Evolutionary conservation across 2,888 invertebrate species (phyloP).

Genomic region (Brenthis daphne): DNA sequence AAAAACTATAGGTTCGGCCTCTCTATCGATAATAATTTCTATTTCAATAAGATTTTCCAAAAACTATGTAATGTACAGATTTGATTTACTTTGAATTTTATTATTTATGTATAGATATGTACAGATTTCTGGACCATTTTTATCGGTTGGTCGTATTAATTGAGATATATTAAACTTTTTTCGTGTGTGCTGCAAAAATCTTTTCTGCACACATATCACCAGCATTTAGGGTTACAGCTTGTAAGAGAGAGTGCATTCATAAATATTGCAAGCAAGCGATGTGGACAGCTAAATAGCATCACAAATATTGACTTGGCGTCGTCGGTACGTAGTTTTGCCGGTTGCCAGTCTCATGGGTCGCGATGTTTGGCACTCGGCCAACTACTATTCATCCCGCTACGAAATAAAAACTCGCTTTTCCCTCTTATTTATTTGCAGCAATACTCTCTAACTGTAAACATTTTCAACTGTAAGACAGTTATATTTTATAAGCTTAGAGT

Average conservation of each 20-base stretch:
- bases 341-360: conserved; percentile 42
- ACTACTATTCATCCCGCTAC: conserved; percentile 29
- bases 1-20: too few species aligned
- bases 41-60: too few species aligned
- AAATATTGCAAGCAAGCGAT: conserved; percentile 46
- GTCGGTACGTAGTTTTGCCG: conserved; percentile 50
- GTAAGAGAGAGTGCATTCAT: conserved; percentile 13
- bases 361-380: conserved; percentile 46
- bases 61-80: too few species aligned
- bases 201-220: not conserved
- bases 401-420: conserved; percentile 23
- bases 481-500: not conserved
- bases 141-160: too few species aligned
- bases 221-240: not conserved
- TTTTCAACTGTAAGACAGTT: conserved; percentile 5
- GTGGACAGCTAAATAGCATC: conserved; percentile 39
- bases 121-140: too few species aligned
- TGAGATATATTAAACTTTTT: too few species aligned
- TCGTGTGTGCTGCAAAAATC: too few species aligned
- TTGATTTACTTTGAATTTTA: too few species aligned
- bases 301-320: conserved; percentile 73
- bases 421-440: conserved; percentile 25
- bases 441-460: conserved; percentile 22
- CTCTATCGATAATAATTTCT: too few species aligned
- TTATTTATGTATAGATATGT: too few species aligned